Base-by-base conservation (phyloP, 2,113 vertebrate genomes). In the Hippoglossus stenolepis region DNA sequence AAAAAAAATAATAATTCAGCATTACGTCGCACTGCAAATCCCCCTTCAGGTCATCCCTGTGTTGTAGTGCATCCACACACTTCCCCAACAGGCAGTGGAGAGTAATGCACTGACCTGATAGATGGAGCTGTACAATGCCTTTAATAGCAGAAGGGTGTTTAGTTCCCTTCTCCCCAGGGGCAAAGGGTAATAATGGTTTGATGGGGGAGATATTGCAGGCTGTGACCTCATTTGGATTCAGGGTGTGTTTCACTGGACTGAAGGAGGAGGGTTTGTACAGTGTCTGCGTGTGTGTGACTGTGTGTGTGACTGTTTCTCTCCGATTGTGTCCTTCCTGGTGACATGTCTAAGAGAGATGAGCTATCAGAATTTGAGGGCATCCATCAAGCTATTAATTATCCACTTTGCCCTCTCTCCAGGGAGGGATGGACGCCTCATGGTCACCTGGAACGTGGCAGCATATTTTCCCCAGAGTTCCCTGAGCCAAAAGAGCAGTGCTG, bases 171-270 rank as follows among this genome's bases (percentile, higher is more conserved):
- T 79, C 80, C 85, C 87, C 61, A 59, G 85, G 85, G 89, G 64
- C 79, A 86, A 75, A 90, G 85, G 75, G 85, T 87, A 90, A 89
- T 88, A 91, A 91, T 87, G 87, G 85, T 85, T 79, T 79, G 80
- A 90, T 87, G 84, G 74, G 69, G 73, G 87, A 83, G 86, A 93
- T 86, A 87, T 88, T 82, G 82, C 79, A 79, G 79, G 71, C 87
- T 84, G 73, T 89, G 90, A 90, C 91, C 91, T 90, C 81, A 87
- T 90, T 93, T 84, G 53, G 72, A 90, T 85, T 86, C 85, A 85
- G 77, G 75, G 74, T 89, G 79, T 87, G 84, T 89, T 84, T 84
- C 82, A 66, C 62, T 75, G 70, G 80, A 81, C 71, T 82, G 64
- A 70, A 28, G 51, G 79, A 73, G 64, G 61, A 67, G 54, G 61